Base-by-base conservation (phyloP, 2,113 vertebrate genomes). In the Phaethon lepturus region DNA sequence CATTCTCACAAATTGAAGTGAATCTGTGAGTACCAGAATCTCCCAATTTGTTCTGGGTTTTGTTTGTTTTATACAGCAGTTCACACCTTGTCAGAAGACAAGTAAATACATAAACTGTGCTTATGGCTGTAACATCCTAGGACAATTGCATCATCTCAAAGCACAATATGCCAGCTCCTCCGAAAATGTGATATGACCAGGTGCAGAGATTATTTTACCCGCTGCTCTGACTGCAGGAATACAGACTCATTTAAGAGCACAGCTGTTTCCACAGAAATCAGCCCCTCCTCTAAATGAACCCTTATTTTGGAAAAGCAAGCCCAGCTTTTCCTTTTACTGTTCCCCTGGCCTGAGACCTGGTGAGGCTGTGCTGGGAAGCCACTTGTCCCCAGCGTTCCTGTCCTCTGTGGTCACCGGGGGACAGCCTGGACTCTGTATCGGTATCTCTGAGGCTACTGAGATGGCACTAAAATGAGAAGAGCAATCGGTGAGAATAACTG, bases 61-160 rank as follows among this genome's bases (percentile, higher is more conserved):
- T 95, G 33, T 82, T 95, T 58, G 35, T 58, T 97, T 92, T 75
- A 50, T 71, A 72, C 3, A 13, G 55, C 59, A 89, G 62, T 96
- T 93, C 44, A 77, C 19, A 74, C 22, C 64, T 90, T 83, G 50
- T 40, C 74, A 95, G 63, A 91, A 80, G 56, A 77, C 58, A 81
- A 82, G 1, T 3, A 85, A 87, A 90, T 80, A 60, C 9, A 49
- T 89, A 77, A 91, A 62, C 7, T 6, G 8, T 78, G 67, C 49
- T 93, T 93, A 78, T 12, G 53, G 45, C n/a, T 96, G 35, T 88
- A 90, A 53, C 28, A 74, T 88, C 79, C 79, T 35, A 90, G 86
- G 40, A 87, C 56, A 79, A 59, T 40, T 66, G 17, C 18, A 74
- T 86, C 78, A 66, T 72, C 67, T 79, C n/a, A 44, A 88, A 97